phyloP scores from a whole-genome alignment of 2,113 vertebrate genomes.

The Parus major region DNA sequence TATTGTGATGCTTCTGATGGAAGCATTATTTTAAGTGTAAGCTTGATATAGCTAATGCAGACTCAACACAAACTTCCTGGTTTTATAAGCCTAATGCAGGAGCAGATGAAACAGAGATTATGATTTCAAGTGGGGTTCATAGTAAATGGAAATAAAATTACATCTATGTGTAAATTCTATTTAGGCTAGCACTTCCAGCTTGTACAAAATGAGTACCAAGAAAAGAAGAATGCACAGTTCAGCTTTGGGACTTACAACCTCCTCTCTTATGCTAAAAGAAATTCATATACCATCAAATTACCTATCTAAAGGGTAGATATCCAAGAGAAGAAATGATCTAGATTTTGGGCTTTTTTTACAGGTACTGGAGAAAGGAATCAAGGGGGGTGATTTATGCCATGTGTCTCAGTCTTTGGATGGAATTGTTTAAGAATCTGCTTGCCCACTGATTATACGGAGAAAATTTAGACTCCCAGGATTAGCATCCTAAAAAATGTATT shows the following conservation, averaged over 20 bases:
- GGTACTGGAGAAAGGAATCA: not conserved
- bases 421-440: not conserved
- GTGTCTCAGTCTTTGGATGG: not conserved
- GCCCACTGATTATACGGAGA: not conserved
- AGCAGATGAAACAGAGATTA: not conserved
- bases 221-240: not conserved
- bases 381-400: not conserved
- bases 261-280: not conserved
- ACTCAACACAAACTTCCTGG: not conserved
- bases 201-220: not conserved
- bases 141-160: not conserved
- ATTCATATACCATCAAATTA: not conserved
- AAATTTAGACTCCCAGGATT: not conserved
- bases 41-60: not conserved
- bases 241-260: not conserved
- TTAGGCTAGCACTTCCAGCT: not conserved
- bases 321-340: not conserved
- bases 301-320: not conserved
- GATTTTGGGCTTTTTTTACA: not conserved
- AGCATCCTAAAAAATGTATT: not conserved
- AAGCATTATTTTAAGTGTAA: not conserved
- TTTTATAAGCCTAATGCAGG: not conserved
- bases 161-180: not conserved
- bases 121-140: not conserved
- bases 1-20: not conserved